Conservation (phyloP, 2,113 vertebrate genomes). For the Brachyistius frenatus region DNA sequence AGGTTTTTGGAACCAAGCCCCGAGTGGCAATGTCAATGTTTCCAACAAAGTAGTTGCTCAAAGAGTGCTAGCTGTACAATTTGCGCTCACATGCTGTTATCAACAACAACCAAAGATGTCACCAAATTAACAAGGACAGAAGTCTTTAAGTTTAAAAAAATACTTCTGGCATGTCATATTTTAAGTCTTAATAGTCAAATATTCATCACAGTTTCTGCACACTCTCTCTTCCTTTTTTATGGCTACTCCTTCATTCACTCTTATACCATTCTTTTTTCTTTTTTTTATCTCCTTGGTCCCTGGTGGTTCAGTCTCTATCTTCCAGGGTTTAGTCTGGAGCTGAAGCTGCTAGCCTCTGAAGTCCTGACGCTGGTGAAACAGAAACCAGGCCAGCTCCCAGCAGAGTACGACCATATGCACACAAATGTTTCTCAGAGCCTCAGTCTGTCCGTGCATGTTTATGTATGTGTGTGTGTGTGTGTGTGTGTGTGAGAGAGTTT, state of each 20-base stretch:
- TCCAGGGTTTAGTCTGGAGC: conserved; percentile 30
- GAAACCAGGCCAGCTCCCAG: conserved; percentile 78
- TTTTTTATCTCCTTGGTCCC: conserved; percentile 31
- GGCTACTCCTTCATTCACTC: conserved; percentile 1
- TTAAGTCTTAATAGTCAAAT: neutral
- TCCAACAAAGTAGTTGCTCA: too few relatives aligned
- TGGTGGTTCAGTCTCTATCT: conserved; percentile 16
- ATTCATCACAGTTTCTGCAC: neutral
- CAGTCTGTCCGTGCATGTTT: conserved; percentile 36
- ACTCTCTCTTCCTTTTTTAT: neutral
- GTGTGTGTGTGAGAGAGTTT: conserved; percentile 13
- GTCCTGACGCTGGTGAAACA: conserved; percentile 44
- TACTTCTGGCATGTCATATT: neutral
- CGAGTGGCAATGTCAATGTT: too few relatives aligned
- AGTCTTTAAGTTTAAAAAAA: neutral
- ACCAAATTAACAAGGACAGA: neutral
- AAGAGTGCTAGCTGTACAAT: too few relatives aligned
- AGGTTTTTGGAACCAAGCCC: too few relatives aligned
- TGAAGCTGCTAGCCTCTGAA: conserved; percentile 38
- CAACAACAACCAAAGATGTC: neutral
- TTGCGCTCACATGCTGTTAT: too few relatives aligned
- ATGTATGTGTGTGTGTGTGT: conserved; percentile 13
- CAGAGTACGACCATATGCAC: conserved; percentile 51
- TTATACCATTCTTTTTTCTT: conserved; percentile 23
- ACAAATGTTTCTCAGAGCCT: conserved; percentile 33